Evolutionary conservation across 1,140 invertebrate genomes (phyloP).

Genomic region (Argopecten irradians): DNA sequence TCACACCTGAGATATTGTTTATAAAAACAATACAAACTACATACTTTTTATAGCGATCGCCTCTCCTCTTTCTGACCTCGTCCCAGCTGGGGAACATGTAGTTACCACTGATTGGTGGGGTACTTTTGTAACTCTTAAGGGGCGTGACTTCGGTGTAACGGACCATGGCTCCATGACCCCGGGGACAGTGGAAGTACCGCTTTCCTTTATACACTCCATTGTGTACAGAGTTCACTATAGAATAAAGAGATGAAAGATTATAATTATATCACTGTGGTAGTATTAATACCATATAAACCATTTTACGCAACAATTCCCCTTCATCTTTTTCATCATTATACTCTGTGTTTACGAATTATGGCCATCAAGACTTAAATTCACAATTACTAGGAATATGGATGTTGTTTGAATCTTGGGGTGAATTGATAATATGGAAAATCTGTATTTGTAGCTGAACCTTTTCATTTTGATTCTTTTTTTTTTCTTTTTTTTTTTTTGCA

Average conservation of each 20-base stretch:
- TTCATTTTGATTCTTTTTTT: too few relatives aligned
- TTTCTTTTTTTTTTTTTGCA: too few relatives aligned
- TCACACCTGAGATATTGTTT: neutral
- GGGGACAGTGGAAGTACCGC: slow-evolving; percentile 72
- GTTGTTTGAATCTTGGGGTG: neutral
- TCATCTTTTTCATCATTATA: too few relatives aligned
- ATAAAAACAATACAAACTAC: neutral
- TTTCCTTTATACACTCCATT: slow-evolving; percentile 74
- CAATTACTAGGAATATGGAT: too few relatives aligned
- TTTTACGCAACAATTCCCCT: too few relatives aligned
- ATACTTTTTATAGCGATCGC: slow-evolving; percentile 69
- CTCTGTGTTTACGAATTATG: too few relatives aligned
- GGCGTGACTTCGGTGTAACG: slow-evolving; percentile 65
- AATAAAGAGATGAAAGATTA: neutral
- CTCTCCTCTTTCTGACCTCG: slow-evolving; percentile 65
- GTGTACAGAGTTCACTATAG: slow-evolving; percentile 68
- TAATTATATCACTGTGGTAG: too few relatives aligned
- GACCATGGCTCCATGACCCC: slow-evolving; percentile 73
- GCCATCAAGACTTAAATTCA: too few relatives aligned
- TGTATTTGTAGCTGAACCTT: too few relatives aligned
- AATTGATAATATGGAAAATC: too few relatives aligned
- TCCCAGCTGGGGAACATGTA: slow-evolving; percentile 74
- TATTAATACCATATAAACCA: too few relatives aligned
- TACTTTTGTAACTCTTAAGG: slow-evolving; percentile 52
- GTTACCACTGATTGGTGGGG: slow-evolving; percentile 67